Percentiles rank a stretch among this genome's conserved stretches.
Evolutionary conservation across 2,888 invertebrate genomes (phyloP).

Genomic region (Volucella zonaria): DNA sequence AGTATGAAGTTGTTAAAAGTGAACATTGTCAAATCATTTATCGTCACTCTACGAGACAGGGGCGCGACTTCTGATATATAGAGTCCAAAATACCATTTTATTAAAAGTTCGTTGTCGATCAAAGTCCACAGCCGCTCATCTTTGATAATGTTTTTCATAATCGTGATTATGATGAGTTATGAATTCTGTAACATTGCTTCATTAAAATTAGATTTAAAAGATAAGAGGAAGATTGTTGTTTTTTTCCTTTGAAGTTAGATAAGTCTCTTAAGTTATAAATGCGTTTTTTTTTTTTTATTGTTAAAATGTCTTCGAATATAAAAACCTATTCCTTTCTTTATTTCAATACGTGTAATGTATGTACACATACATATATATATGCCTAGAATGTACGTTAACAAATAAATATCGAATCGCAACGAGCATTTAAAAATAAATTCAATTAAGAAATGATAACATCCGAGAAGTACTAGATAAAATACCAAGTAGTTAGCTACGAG

Average conservation of each 20-base stretch:
- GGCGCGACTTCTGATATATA: slow-evolving; percentile 4
- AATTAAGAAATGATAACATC: too few species aligned
- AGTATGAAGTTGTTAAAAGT: not conserved
- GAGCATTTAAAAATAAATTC: too few species aligned
- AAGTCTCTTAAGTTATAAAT: not conserved
- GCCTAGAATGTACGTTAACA: too few species aligned
- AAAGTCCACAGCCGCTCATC: slow-evolving; percentile 47
- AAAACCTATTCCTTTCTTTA: too few species aligned
- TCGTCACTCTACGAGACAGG: not conserved
- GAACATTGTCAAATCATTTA: not conserved
- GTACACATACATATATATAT: too few species aligned
- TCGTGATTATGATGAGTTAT: not conserved
- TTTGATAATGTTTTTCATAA: slow-evolving; percentile 25
- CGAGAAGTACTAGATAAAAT: too few species aligned
- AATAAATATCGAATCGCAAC: too few species aligned
- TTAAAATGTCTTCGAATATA: too few species aligned
- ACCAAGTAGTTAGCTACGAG: too few species aligned
- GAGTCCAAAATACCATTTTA: slow-evolving; percentile 21
- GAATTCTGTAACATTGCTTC: slow-evolving; percentile 17
- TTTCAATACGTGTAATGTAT: too few species aligned
- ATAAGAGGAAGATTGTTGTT: slow-evolving; percentile 1
- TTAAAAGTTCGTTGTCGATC: slow-evolving; percentile 20
- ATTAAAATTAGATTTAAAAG: slow-evolving; percentile 61
- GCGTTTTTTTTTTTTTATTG: too few species aligned
- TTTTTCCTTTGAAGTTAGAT: not conserved